Percentiles rank a stretch among this genome's conserved stretches.
phyloP scores from a whole-genome alignment of 2,888 invertebrate genomes.

The Cylloceria caligata region DNA sequence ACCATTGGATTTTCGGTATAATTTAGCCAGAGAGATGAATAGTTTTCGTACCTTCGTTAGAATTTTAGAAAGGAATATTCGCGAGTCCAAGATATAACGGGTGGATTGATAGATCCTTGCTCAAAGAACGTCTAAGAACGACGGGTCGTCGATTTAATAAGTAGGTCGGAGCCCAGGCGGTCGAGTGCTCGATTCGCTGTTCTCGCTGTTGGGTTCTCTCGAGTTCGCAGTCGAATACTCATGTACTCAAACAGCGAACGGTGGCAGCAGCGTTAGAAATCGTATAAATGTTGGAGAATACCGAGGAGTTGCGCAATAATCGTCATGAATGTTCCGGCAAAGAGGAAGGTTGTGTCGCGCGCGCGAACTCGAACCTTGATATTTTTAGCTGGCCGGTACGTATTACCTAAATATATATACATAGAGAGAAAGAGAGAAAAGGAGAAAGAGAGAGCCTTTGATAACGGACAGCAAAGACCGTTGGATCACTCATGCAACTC shows the following conservation, averaged over 20 bases:
- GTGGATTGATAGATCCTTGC: slow-evolving; percentile 40
- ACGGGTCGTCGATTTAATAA: slow-evolving; percentile 52
- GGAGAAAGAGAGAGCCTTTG: background rate
- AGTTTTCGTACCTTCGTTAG: slow-evolving; percentile 26
- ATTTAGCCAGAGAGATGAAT: slow-evolving; percentile 26
- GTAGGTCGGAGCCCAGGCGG: slow-evolving; percentile 54
- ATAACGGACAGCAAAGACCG: slow-evolving; percentile 40
- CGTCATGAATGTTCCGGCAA: slow-evolving; percentile 39
- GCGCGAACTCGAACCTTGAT: slow-evolving; percentile 60
- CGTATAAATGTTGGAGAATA: slow-evolving; percentile 53
- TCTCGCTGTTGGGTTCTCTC: slow-evolving; percentile 47
- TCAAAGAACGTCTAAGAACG: slow-evolving; percentile 29
- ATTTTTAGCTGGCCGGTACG: slow-evolving; percentile 47
- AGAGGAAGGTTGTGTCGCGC: slow-evolving; percentile 51
- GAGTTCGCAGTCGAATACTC: slow-evolving; percentile 25
- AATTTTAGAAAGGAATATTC: slow-evolving; percentile 19
- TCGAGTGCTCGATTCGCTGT: slow-evolving; percentile 50
- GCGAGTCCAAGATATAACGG: slow-evolving; percentile 14
- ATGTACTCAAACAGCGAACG: slow-evolving; percentile 1
- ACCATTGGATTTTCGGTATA: slow-evolving; percentile 31
- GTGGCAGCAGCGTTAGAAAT: slow-evolving; percentile 50
- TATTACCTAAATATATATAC: too few relatives aligned
- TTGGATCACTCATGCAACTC: slow-evolving; percentile 33
- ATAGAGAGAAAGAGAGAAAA: slow-evolving; percentile 25
- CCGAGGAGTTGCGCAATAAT: slow-evolving; percentile 55